These are phyloP conservation scores for Stichopus horrens DNA, from an alignment of 53 echinoderm and acorn worm genomes.

Conservation along the genomic window DNA sequence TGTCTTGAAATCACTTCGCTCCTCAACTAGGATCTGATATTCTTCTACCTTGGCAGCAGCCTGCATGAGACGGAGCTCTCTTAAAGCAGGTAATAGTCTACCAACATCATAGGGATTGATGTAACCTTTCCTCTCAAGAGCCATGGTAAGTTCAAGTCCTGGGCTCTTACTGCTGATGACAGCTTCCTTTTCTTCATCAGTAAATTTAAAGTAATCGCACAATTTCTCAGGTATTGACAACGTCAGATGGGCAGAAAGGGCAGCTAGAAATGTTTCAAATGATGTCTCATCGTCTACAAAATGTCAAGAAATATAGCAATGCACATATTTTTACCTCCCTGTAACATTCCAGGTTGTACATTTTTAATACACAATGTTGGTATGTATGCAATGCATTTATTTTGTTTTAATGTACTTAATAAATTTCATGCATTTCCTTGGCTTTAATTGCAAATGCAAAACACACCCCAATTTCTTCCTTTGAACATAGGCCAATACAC, in stretches of 20 bases:
- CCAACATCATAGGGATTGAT: conserved; percentile 7
- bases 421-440: too few relatives aligned
- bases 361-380: too few relatives aligned
- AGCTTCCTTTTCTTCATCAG: not conserved
- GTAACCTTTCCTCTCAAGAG: conserved; percentile 1
- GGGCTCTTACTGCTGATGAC: conserved; percentile 10
- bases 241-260: not conserved
- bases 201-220: not conserved
- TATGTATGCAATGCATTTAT: too few relatives aligned
- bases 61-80: not conserved
- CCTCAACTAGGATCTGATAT: too few relatives aligned
- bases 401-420: too few relatives aligned
- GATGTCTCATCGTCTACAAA: not conserved
- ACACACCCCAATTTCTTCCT: too few relatives aligned
- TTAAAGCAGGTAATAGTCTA: not conserved
- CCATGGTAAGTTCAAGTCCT: not conserved
- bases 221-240: not conserved
- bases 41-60: conserved; percentile 6
- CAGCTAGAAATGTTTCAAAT: not conserved
- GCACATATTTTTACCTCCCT: too few relatives aligned
- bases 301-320: too few relatives aligned
- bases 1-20: too few relatives aligned
- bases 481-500: too few relatives aligned
- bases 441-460: too few relatives aligned
- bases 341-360: too few relatives aligned